Percentiles rank a stretch among this genome's conserved stretches.
Conservation (phyloP, 2,888 invertebrate genomes). For the Andrena bicolor region DNA sequence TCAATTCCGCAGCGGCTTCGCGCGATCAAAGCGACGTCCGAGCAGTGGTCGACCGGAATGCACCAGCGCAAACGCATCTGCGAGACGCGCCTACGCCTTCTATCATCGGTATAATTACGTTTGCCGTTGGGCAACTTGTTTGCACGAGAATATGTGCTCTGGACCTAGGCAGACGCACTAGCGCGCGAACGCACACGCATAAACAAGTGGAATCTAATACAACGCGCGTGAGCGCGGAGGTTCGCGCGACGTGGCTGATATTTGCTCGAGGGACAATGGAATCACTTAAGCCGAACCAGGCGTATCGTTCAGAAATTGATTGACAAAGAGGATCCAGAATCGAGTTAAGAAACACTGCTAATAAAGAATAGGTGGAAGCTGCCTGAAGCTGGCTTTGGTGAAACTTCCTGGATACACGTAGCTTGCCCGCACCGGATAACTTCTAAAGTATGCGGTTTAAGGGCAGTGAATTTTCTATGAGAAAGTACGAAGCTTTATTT, state of each 20-base stretch:
- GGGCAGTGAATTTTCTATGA: no score
- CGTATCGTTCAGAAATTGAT: constrained; percentile 9
- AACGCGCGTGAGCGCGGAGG: constrained; percentile 14
- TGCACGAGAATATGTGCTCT: constrained; percentile 22
- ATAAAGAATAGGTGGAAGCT: no score
- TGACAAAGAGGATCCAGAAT: neutral
- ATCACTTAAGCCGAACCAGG: constrained; percentile 18
- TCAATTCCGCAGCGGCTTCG: constrained; percentile 17
- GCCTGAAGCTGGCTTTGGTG: no score
- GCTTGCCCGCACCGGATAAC: no score
- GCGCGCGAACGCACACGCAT: neutral
- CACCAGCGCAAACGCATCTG: constrained; percentile 14
- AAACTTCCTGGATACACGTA: no score
- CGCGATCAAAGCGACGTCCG: neutral
- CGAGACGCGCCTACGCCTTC: constrained; percentile 46
- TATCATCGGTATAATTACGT: constrained; percentile 71
- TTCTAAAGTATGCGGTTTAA: no score
- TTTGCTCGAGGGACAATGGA: constrained; percentile 41
- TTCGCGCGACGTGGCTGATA: constrained; percentile 37
- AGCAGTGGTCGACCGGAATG: constrained; percentile 11
- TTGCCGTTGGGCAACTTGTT: constrained; percentile 64
- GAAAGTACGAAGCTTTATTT: no score
- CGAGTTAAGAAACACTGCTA: neutral
- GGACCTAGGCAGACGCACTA: no score
- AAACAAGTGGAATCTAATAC: constrained; percentile 15